These are phyloP conservation scores for Thaumetopoea pityocampa DNA, from an alignment of 1,140 invertebrate genomes.

Conservation along the genomic window DNA sequence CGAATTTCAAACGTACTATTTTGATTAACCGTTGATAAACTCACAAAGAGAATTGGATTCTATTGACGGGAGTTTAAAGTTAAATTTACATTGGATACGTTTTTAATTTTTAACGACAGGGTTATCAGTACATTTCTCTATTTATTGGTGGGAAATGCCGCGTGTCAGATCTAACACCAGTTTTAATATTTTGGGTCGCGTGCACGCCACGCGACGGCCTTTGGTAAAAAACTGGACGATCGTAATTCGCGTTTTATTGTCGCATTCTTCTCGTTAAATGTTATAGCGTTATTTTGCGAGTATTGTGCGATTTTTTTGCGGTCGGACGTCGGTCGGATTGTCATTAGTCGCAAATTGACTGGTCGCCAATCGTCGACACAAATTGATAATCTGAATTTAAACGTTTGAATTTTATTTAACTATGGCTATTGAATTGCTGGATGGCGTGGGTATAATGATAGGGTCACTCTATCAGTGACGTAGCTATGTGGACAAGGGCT, in stretches of 20 bases:
- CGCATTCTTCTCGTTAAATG: slow-evolving; percentile 61
- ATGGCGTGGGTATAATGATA: not conserved
- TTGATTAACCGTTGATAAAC: not conserved
- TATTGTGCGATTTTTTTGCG: slow-evolving; percentile 16
- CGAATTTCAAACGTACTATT: not conserved
- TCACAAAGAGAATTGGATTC: slow-evolving; percentile 5
- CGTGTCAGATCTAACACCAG: slow-evolving; percentile 73
- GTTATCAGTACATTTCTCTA: slow-evolving; percentile 59
- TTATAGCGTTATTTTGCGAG: slow-evolving; percentile 38
- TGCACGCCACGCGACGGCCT: slow-evolving; percentile 51
- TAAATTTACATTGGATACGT: slow-evolving; percentile 9
- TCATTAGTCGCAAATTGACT: slow-evolving; percentile 32
- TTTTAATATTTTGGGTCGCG: slow-evolving; percentile 72
- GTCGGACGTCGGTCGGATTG: slow-evolving; percentile 12
- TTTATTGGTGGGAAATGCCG: slow-evolving; percentile 73
- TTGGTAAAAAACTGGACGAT: slow-evolving; percentile 70
- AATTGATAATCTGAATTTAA: too few relatives aligned
- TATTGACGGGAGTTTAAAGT: slow-evolving; percentile 4
- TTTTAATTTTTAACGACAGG: slow-evolving; percentile 32
- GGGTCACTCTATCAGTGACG: too few relatives aligned
- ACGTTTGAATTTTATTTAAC: too few relatives aligned
- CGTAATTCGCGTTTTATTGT: slow-evolving; percentile 71
- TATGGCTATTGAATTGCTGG: not conserved
- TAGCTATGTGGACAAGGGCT: too few relatives aligned
- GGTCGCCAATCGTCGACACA: slow-evolving; percentile 7